Percentiles rank a stretch among this genome's conserved stretches.
Evolutionary conservation across 2,888 invertebrate species (phyloP).

Genomic region (Cantharis rufa): DNA sequence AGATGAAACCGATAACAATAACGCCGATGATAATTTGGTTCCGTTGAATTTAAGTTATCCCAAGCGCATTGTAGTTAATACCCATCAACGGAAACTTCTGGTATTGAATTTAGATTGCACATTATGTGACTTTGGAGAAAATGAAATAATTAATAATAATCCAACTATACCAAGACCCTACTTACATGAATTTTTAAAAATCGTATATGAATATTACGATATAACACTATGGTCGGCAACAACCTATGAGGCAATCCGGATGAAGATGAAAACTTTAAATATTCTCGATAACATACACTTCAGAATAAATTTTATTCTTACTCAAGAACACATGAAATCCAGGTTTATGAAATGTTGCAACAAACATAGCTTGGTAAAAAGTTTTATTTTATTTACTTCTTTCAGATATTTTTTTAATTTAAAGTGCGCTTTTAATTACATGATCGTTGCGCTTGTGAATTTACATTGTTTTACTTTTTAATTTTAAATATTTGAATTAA

Average conservation of each 20-base stretch:
- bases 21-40: not conserved
- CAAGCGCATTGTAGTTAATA: not conserved
- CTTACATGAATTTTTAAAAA: not conserved
- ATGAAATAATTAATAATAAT: not conserved
- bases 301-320: not conserved
- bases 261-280: not conserved
- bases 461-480: no score
- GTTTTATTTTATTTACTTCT: no score
- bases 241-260: not conserved
- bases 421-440: no score
- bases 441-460: no score
- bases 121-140: not conserved
- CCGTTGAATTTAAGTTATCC: not conserved
- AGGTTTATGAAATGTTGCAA: no score
- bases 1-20: no score
- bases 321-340: no score
- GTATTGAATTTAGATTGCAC: not conserved
- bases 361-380: no score
- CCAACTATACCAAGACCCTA: not conserved
- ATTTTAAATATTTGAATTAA: no score
- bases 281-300: not conserved
- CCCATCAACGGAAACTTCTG: not conserved
- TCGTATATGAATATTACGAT: not conserved
- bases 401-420: no score
- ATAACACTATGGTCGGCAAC: not conserved